Base-by-base conservation (phyloP, 1,140 invertebrate genomes). In the Pachyrhynchus sulphureomaculatus region DNA sequence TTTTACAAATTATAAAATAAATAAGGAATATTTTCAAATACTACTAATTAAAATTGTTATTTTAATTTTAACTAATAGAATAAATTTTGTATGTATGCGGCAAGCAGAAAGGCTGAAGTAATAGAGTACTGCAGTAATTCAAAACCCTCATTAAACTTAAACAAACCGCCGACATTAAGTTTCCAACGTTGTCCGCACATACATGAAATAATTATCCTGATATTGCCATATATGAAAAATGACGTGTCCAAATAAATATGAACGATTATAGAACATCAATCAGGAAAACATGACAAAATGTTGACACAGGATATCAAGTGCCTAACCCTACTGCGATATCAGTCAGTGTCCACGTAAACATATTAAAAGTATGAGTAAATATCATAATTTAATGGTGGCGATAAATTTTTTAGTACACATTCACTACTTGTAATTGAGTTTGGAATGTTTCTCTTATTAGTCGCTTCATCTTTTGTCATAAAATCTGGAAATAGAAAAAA, bases 61-160 rank as follows among this genome's bases (percentile, higher is more conserved):
- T n/a, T n/a, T n/a, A n/a, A n/a, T n/a, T n/a, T n/a, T n/a, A n/a
- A n/a, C n/a, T n/a, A n/a, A n/a, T n/a, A n/a, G n/a, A n/a, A n/a
- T n/a, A n/a, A n/a, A n/a, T n/a, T n/a, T n/a, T n/a, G n/a, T n/a
- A n/a, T n/a, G n/a, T n/a, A n/a, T n/a, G n/a, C n/a, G n/a, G n/a
- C n/a, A n/a, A n/a, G n/a, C n/a, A n/a, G n/a, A 36, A 39, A 20
- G 36, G 17, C 45, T 4, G 32, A 39, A 36, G 20, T 21, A 41
- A 41, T 41, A 6, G 8, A 29, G 26, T 29, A 29, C 8, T 10
- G 26, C 41, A 44, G 51, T 54, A 54, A 54, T 42, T 54, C 41
- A 54, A 54, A 54, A 54, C 51, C 51, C n/a, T 41, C 37, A 54
- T 54, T 54, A 54, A 54, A 54, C 20, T 54, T 32, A 42, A 54